Base-by-base conservation (phyloP, 1,140 invertebrate species). In the Piezodorus guildinii region DNA sequence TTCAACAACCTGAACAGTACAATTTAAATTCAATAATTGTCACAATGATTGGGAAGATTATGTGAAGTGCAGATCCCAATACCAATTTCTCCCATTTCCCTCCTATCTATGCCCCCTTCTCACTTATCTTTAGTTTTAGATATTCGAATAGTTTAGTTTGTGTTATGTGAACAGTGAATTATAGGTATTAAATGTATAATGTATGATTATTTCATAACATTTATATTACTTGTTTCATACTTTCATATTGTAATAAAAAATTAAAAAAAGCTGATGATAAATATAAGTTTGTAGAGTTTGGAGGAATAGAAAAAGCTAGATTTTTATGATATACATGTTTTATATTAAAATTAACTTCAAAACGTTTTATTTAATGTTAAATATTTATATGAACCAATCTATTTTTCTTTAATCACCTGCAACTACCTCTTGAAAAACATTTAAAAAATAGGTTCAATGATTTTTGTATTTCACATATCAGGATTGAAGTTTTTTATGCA, bases 241-340 rank as follows among this genome's bases (percentile, higher is more conserved):
- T 46, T 46, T 46, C 45, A 46, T 46, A 46, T n/a, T 46, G 45
- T 46, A 46, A n/a, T 46, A n/a, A 46, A 46, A 46, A 46, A 46
- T 4, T 12, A 46, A 46, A 19, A n/a, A 46, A 46, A n/a, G 27
- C 27, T 30, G 27, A 30, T 30, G 27, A 30, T 4, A 30, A 4
- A 4, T 30, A 30, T 30, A 30, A 30, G 27, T 30, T 30, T 30
- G 27, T 30, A 30, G 27, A 30, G 27, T 30, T 30, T 30, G 27
- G 27, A 30, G 27, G 27, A 30, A 30, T 30, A 30, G 27, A 30
- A 30, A 30, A 30, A 30, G 27, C 27, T 30, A 30, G 27, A 30
- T 30, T 30, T 30, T 30, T 30, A 30, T 30, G 27, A 30, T 4
- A 8, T 30, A 30, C 27, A 30, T 30, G 27, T 30, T 30, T 30